Percentiles rank a stretch among this genome's conserved stretches.
phyloP scores from a whole-genome alignment of 1,140 invertebrate genomes.

The Drosophila littoralis region DNA sequence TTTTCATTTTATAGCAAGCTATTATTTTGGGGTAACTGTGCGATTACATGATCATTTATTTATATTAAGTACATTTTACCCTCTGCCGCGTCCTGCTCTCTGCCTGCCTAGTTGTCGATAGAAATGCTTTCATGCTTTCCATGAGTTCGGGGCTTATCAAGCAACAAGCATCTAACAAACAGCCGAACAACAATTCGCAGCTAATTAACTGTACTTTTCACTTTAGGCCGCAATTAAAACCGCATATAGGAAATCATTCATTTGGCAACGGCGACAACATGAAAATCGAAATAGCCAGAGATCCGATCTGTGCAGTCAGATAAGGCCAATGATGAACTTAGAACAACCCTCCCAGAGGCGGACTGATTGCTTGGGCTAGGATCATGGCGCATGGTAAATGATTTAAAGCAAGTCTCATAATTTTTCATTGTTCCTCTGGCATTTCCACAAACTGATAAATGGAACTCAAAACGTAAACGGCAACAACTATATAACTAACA shows the following conservation, averaged over 20 bases:
- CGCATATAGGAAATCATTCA: constrained; percentile 74
- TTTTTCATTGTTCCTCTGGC: constrained; percentile 74
- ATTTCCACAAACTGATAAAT: constrained; percentile 77
- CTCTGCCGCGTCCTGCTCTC: constrained; percentile 4
- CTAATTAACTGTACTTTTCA: constrained; percentile 71
- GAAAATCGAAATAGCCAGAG: constrained; percentile 43
- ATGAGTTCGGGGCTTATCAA: constrained; percentile 57
- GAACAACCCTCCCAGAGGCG: constrained; percentile 44
- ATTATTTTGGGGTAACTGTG: background rate
- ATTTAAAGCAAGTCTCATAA: constrained; percentile 81
- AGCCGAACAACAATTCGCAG: constrained; percentile 69
- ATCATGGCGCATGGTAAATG: constrained; percentile 61
- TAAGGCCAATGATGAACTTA: constrained; percentile 60
- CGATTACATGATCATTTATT: constrained; percentile 7
- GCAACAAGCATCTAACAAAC: constrained; percentile 43
- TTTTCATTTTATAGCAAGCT: no score
- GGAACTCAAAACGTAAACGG: constrained; percentile 70
- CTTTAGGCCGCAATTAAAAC: constrained; percentile 72
- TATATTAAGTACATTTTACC: constrained; percentile 1
- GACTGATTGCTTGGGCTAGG: constrained; percentile 11
- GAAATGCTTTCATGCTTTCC: constrained; percentile 35
- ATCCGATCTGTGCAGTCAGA: constrained; percentile 45
- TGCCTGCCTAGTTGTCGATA: constrained; percentile 10
- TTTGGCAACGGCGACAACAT: constrained; percentile 59
- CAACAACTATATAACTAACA: constrained; percentile 46